Evolutionary conservation across 2,888 invertebrate genomes (phyloP).

Genomic region (Eupithecia vulgata): DNA sequence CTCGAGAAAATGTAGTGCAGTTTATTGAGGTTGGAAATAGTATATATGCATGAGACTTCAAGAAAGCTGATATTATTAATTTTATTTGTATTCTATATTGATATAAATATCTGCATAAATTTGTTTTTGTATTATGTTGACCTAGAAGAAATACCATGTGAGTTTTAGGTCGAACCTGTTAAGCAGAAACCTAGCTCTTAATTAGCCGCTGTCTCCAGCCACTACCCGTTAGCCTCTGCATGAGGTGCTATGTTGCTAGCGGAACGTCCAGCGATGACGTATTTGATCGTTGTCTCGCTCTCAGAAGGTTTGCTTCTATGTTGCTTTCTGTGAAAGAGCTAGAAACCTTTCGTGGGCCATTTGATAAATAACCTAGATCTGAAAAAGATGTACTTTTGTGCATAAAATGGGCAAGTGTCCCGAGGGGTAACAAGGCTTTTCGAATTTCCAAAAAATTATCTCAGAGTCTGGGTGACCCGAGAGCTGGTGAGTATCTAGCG

Average conservation of each 20-base stretch:
- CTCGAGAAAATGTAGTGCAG: not conserved
- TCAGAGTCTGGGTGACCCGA: no score
- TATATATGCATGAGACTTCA: not conserved
- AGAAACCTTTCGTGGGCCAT: not conserved
- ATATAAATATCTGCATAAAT: no score
- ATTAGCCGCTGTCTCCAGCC: not conserved
- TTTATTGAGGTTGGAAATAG: not conserved
- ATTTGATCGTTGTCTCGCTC: conserved; percentile 16
- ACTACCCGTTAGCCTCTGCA: not conserved
- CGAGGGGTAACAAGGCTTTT: no score
- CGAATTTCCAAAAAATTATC: no score
- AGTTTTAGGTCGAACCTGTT: not conserved
- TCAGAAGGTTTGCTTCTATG: conserved; percentile 4
- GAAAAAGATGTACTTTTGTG: not conserved
- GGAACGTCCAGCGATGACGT: not conserved
- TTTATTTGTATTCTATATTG: no score
- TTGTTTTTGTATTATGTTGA: no score
- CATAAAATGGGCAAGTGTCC: no score
- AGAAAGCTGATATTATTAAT: no score
- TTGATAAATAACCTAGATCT: not conserved
- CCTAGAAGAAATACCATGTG: no score
- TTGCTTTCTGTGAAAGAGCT: not conserved
- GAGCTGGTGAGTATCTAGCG: no score
- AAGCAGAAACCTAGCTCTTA: not conserved
- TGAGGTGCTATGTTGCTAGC: not conserved